Evolutionary conservation across 2,797 vertebrate genomes (phyloP), one percentile per base, ranked within the genome.

Genomic region (Kryptolebias ocellatus): DNA sequence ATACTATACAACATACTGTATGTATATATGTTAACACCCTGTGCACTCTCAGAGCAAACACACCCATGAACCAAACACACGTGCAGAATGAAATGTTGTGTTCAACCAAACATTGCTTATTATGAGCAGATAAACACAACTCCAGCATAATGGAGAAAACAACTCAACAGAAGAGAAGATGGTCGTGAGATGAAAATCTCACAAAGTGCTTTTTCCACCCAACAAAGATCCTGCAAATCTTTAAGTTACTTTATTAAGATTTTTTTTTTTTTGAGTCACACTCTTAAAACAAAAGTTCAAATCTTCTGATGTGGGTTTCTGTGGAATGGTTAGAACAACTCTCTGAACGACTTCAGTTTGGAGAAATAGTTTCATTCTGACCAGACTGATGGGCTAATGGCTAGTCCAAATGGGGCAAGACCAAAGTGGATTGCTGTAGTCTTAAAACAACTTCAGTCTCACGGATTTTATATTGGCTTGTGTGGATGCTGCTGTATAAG

Each of bases 31-130:
- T 37, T 50, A 77, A 88, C 86, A 88, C 67, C 78, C 86, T 89
- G 84, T 89, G 88, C 83, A 89, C 74, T 83, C 71, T 70, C 64
- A 37, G 60, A 84, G 80, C 76, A 81, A 77, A 87, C 83, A 78
- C 51, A 80, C 64, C 51, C 63, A 75, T 73, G 74, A 74, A 78
- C 74, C 83, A 79, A 70, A 86, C 73, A 78, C 56, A 83, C 90
- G 91, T 90, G 90, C 90, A 85, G 79, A 79, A 89, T 79, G 74
- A 88, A 84, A 85, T 74, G 66, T 82, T 74, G 80, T 70, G 77
- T 79, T 87, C 81, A 88, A 74, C 68, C 78, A 46, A 83, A 85
- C 85, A 88, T 24, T 72, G 53, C 64, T 71, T 69, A 60, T 27
- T 59, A 70, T 61, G 70, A 77, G 68, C 17, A 24, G 71, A 74